These are phyloP conservation scores for Coptodon rendalli DNA, from an alignment of 2,113 vertebrate species.

Conservation along the genomic window DNA sequence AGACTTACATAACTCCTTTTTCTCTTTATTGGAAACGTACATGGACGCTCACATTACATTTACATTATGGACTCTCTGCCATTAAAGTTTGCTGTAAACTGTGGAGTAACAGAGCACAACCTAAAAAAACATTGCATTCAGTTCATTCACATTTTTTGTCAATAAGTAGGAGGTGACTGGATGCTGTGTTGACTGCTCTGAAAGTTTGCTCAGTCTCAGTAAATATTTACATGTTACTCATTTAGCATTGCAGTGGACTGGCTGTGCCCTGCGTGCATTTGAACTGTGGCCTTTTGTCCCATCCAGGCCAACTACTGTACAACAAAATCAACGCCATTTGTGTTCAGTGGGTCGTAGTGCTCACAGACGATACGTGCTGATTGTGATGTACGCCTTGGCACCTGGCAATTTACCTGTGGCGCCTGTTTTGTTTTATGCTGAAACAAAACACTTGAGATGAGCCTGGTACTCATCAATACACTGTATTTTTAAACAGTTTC, in stretches of 20 bases:
- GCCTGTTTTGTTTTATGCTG: neutral
- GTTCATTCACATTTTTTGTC: neutral
- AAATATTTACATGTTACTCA: slow-evolving; percentile 58
- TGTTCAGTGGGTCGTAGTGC: neutral
- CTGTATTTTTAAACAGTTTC: slow-evolving; percentile 9
- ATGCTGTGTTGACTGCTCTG: slow-evolving; percentile 5
- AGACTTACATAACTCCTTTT: neutral
- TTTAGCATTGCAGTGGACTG: slow-evolving; percentile 19
- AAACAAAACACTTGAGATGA: neutral
- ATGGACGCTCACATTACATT: neutral
- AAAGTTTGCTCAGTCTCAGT: slow-evolving; percentile 17
- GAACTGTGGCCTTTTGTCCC: slow-evolving; percentile 41
- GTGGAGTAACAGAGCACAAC: neutral
- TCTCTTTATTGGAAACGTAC: neutral
- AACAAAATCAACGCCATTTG: neutral
- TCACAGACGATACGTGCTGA: neutral
- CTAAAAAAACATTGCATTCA: neutral
- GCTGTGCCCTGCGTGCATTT: slow-evolving; percentile 2
- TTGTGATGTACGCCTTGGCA: neutral
- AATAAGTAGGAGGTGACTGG: neutral
- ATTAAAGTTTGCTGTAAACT: neutral
- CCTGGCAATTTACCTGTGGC: neutral
- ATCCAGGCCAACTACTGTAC: neutral
- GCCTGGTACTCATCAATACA: neutral
- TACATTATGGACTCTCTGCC: neutral